phyloP scores from a whole-genome alignment of 1,140 invertebrate genomes.

The Trachymyrmex cornetzi region DNA sequence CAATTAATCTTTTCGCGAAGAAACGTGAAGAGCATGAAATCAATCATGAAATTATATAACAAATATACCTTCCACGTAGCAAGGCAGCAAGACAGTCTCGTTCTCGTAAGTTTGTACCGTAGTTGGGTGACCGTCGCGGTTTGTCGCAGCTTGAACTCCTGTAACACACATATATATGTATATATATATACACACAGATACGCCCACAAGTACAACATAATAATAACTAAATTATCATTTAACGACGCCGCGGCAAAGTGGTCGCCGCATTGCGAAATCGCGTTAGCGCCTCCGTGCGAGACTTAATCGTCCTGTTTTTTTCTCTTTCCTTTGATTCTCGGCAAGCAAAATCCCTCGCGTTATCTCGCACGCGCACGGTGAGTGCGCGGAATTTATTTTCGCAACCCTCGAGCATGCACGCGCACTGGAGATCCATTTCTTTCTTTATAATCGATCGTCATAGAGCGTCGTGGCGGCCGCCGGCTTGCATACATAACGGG shows the following conservation, averaged over 20 bases:
- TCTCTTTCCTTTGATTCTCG: neutral
- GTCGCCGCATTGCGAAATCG: slow-evolving; percentile 17
- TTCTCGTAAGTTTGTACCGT: slow-evolving; percentile 92
- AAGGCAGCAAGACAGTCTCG: slow-evolving; percentile 91
- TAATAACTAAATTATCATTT: slow-evolving; percentile 35
- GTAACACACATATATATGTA: neutral
- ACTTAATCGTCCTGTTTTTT: neutral
- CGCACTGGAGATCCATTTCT: slow-evolving; percentile 25
- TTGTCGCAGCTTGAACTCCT: slow-evolving; percentile 45
- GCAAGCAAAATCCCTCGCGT: neutral
- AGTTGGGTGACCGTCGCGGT: slow-evolving; percentile 85
- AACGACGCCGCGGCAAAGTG: neutral
- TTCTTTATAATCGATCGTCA: slow-evolving; percentile 34
- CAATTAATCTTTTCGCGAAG: slow-evolving; percentile 24
- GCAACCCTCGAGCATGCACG: neutral
- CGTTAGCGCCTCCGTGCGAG: neutral
- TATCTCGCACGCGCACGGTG: slow-evolving; percentile 2
- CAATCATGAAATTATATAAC: slow-evolving; percentile 2
- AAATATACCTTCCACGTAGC: slow-evolving; percentile 88
- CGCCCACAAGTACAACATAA: neutral
- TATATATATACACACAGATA: neutral
- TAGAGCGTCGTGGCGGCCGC: neutral
- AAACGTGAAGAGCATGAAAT: neutral
- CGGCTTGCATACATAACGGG: neutral
- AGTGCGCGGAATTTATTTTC: slow-evolving; percentile 31